phyloP scores from a whole-genome alignment of 1,140 invertebrate genomes.

The Drosophila guanche region DNA sequence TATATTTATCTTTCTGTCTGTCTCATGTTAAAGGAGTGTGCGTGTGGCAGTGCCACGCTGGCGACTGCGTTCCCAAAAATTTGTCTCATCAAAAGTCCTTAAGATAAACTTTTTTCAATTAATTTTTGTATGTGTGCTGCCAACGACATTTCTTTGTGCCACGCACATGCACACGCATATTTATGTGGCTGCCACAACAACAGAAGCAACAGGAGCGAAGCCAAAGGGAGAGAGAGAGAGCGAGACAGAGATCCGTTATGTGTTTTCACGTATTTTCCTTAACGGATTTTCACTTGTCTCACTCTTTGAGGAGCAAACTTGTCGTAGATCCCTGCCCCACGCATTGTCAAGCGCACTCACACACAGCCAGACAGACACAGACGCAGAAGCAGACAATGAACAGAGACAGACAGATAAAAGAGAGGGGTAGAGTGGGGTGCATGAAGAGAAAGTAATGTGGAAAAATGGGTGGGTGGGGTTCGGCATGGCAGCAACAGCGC shows the following conservation, averaged over 20 bases:
- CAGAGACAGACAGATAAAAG: conserved; percentile 12
- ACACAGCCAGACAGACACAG: conserved; percentile 11
- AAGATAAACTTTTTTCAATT: conserved; percentile 80
- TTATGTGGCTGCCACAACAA: conserved; percentile 24
- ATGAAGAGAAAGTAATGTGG: conserved; percentile 10
- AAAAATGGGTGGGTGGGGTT: too few species aligned
- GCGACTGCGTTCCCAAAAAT: conserved; percentile 41
- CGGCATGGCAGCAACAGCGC: conserved; percentile 31
- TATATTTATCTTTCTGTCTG: background rate
- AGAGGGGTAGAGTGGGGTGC: conserved; percentile 19
- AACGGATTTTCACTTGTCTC: conserved; percentile 80
- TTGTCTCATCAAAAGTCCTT: conserved; percentile 65
- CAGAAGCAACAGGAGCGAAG: background rate
- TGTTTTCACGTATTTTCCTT: conserved; percentile 74
- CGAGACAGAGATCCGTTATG: conserved; percentile 56
- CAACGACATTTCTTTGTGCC: conserved; percentile 71
- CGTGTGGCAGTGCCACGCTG: too few species aligned
- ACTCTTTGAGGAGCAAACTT: conserved; percentile 70
- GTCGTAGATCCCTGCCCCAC: conserved; percentile 60
- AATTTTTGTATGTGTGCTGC: conserved; percentile 78
- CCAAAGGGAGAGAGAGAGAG: conserved; percentile 19
- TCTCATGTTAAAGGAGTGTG: background rate
- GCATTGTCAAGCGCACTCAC: conserved; percentile 60
- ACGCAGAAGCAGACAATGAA: background rate
- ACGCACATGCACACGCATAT: conserved; percentile 19